Evolutionary conservation across 1,140 invertebrate genomes (phyloP).

Genomic region (Choristoneura fumiferana): DNA sequence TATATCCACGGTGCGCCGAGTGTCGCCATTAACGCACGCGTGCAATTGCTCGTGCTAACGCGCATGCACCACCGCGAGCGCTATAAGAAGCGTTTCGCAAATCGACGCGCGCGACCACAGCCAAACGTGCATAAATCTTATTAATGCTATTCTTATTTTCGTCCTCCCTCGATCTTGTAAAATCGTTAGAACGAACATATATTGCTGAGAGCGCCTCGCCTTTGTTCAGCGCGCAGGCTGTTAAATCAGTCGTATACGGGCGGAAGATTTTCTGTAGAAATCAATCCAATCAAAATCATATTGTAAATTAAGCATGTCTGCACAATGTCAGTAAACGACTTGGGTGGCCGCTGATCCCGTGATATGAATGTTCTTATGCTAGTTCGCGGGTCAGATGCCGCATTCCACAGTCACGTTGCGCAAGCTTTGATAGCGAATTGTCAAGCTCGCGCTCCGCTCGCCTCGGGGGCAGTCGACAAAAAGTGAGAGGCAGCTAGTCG

Average conservation of each 20-base stretch:
- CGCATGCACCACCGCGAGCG: conserved; percentile 46
- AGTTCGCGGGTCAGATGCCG: conserved; percentile 56
- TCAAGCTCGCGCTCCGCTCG: conserved; percentile 39
- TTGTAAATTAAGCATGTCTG: conserved; percentile 47
- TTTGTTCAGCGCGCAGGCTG: conserved; percentile 37
- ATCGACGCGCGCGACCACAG: conserved; percentile 65
- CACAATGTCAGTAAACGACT: conserved; percentile 35
- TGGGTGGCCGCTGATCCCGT: conserved; percentile 56
- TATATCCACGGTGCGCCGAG: conserved; percentile 70
- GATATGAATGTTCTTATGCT: conserved; percentile 43
- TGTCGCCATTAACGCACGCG: conserved; percentile 75
- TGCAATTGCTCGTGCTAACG: conserved; percentile 57
- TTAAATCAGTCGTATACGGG: too few species aligned
- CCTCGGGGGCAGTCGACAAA: conserved; percentile 41
- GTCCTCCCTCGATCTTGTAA: conserved; percentile 57
- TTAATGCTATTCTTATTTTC: conserved; percentile 73
- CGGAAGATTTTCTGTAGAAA: conserved; percentile 35
- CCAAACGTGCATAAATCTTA: conserved; percentile 73
- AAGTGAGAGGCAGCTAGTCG: conserved; percentile 54
- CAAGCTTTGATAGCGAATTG: conserved; percentile 53
- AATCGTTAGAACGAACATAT: conserved; percentile 53
- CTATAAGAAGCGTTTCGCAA: conserved; percentile 63
- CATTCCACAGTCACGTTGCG: conserved; percentile 42
- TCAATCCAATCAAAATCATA: conserved; percentile 51
- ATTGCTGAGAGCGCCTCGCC: conserved; percentile 25